phyloP scores from a whole-genome alignment of 2,888 invertebrate genomes.

The Conops quadrifasciatus region DNA sequence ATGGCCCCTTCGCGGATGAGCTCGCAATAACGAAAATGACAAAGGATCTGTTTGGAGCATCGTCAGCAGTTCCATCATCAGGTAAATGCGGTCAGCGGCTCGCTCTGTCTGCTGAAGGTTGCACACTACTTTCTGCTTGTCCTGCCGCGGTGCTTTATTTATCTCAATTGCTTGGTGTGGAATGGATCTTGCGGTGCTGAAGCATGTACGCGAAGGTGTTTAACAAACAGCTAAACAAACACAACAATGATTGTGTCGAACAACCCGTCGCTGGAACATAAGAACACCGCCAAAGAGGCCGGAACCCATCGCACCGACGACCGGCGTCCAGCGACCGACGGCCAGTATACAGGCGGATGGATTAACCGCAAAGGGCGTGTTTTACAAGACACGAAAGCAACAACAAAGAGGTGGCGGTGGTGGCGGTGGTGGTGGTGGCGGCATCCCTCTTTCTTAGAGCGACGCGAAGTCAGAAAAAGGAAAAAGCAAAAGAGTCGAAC shows the following conservation, averaged over 20 bases:
- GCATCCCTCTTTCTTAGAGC: slow-evolving; percentile 7
- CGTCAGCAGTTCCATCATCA: not conserved
- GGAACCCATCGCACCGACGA: slow-evolving; percentile 4
- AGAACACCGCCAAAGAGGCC: slow-evolving; percentile 1
- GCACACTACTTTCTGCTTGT: not conserved
- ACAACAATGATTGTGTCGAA: slow-evolving; percentile 32
- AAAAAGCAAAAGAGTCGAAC: no score
- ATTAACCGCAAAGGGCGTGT: slow-evolving; percentile 34
- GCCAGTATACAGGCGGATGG: no score
- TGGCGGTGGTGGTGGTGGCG: slow-evolving; percentile 39
- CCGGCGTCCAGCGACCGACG: no score
- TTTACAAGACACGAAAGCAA: slow-evolving; percentile 29
- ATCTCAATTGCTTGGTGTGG: not conserved
- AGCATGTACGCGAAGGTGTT: slow-evolving; percentile 60
- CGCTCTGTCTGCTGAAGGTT: not conserved
- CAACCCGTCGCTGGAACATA: not conserved
- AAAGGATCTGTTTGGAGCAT: slow-evolving; percentile 51
- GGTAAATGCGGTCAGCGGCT: not conserved
- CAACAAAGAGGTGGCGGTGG: slow-evolving; percentile 21
- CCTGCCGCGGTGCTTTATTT: no score
- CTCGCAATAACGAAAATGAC: slow-evolving; percentile 45
- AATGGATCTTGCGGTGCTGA: slow-evolving; percentile 11
- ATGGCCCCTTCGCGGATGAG: not conserved
- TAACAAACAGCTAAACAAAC: slow-evolving; percentile 63
- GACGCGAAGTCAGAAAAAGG: no score